Conservation (phyloP, 2,797 vertebrate species). For the Sibirionetta formosa region DNA sequence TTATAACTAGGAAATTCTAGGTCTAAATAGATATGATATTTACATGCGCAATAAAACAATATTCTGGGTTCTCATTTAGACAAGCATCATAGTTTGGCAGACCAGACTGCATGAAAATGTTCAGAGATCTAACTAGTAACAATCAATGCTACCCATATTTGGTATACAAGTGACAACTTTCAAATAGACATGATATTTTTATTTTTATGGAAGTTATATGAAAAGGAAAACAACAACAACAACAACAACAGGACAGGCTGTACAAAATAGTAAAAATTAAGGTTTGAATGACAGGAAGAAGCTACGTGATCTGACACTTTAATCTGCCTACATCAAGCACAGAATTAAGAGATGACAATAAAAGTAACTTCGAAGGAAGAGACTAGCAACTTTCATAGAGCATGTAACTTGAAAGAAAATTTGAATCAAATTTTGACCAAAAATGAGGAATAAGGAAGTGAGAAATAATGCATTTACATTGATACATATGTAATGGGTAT, state of each 20-base stretch:
- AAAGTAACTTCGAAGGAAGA: neutral
- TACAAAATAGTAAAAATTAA: neutral
- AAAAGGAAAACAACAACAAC: neutral
- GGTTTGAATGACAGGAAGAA: neutral
- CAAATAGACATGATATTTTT: neutral
- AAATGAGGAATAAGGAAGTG: neutral
- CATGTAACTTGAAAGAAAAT: neutral
- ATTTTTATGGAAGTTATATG: neutral
- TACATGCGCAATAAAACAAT: neutral
- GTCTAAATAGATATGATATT: neutral
- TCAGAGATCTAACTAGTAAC: neutral
- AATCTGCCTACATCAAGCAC: neutral
- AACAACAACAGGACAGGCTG: neutral
- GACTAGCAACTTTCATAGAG: neutral
- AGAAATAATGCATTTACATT: neutral
- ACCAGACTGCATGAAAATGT: neutral
- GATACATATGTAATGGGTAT: rapidly evolving
- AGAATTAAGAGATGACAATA: neutral
- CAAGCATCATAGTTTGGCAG: neutral
- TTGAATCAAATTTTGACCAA: neutral
- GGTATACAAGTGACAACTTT: neutral
- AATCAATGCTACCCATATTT: neutral
- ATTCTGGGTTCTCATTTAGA: neutral
- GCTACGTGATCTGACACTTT: neutral
- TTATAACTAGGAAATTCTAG: neutral